A percentile compares a stretch with the other conserved stretches of the same genome.
Evolutionary conservation across 2,888 invertebrate species (phyloP).

Genomic region (Drosophila subsilvestris): DNA sequence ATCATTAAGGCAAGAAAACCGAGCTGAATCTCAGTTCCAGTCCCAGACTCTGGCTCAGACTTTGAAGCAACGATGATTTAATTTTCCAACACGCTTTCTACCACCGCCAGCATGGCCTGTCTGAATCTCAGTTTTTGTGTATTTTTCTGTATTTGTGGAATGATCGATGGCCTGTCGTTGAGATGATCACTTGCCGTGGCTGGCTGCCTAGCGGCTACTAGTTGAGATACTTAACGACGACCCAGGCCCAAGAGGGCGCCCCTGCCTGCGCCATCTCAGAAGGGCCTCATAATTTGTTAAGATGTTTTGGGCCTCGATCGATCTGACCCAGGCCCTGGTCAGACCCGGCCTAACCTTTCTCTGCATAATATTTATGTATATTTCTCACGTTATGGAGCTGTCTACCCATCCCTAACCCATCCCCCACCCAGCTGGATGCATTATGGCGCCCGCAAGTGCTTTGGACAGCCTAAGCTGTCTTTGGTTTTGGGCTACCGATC

Average conservation of each 20-base stretch:
- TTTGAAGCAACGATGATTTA: constrained; percentile 73
- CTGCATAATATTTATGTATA: constrained; percentile 57
- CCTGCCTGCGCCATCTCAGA: not conserved
- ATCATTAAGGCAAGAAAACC: constrained; percentile 66
- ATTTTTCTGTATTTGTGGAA: constrained; percentile 43
- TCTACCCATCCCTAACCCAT: constrained; percentile 24
- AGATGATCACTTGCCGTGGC: constrained; percentile 79
- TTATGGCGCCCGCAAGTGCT: constrained; percentile 64
- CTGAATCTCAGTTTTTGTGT: constrained; percentile 16
- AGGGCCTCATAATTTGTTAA: constrained; percentile 74
- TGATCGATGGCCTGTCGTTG: constrained; percentile 80
- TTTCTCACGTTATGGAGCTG: constrained; percentile 69
- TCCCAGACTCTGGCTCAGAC: constrained; percentile 3
- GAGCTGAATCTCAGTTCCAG: constrained; percentile 14
- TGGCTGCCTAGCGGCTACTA: constrained; percentile 81
- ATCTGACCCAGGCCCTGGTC: too few relatives aligned
- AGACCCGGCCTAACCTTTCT: constrained; percentile 32
- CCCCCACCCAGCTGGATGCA: constrained; percentile 24
- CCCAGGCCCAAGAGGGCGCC: constrained; percentile 28
- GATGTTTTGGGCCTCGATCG: constrained; percentile 66
- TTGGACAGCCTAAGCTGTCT: constrained; percentile 21
- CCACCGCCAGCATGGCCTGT: constrained; percentile 63
- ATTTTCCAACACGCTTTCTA: constrained; percentile 79
- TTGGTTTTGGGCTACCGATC: constrained; percentile 54
- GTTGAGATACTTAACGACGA: constrained; percentile 76